Conservation (phyloP, 2,797 vertebrate species). For the Falco peregrinus region DNA sequence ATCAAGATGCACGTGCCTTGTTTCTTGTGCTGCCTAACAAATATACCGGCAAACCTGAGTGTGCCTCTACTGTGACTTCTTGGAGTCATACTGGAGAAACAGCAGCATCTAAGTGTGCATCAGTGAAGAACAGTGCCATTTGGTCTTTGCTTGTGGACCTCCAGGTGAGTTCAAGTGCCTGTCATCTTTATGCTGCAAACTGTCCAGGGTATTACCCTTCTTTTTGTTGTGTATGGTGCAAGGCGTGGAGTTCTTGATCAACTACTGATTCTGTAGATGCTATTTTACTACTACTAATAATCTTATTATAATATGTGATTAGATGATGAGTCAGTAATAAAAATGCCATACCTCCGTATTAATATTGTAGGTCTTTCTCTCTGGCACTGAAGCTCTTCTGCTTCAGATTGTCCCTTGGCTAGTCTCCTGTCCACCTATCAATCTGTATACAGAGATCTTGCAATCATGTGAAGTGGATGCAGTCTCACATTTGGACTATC, state of each 20-base stretch:
- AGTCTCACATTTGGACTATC: neutral
- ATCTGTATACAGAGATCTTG: neutral
- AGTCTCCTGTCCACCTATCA: neutral
- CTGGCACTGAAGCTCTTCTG: neutral
- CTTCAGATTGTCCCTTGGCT: neutral
- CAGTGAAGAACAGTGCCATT: neutral
- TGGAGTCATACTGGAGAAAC: neutral
- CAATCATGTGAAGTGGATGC: neutral
- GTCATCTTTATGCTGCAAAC: neutral
- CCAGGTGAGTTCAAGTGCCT: neutral
- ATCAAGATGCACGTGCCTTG: neutral
- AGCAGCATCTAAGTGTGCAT: neutral
- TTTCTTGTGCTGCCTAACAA: neutral
- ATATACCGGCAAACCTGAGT: neutral
- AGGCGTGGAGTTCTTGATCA: neutral
- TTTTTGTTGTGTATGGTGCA: neutral
- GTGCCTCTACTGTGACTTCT: neutral
- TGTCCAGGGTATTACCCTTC: neutral
- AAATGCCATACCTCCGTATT: neutral
- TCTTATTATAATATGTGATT: neutral
- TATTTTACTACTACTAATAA: neutral
- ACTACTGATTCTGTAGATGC: neutral
- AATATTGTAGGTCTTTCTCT: neutral
- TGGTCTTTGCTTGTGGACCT: neutral
- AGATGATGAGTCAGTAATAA: neutral